Conservation (phyloP, 2,113 vertebrate genomes). For the Uria aalge region DNA sequence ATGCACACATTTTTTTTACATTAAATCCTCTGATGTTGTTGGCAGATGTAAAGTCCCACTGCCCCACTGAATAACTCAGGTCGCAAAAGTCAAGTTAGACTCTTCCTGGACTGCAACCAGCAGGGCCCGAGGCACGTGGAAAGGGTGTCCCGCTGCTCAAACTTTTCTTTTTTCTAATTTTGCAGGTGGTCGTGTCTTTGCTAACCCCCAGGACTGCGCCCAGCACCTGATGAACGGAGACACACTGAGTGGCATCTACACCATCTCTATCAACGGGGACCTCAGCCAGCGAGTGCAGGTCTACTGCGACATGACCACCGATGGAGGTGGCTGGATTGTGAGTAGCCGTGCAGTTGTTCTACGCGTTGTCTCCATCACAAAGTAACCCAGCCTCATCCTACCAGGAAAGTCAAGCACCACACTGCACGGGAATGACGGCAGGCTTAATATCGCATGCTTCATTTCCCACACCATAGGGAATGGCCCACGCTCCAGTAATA, state of each 20-base stretch:
- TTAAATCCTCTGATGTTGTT: not conserved
- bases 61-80: accelerated
- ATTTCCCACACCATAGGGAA: constrained; percentile 27
- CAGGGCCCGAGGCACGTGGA: accelerated
- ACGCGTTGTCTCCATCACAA: accelerated
- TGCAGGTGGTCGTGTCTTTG: constrained; percentile 89
- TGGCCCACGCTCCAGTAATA: constrained; percentile 14
- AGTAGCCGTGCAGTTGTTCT: constrained; percentile 43
- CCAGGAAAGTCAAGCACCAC: not conserved
- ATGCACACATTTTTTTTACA: not conserved
- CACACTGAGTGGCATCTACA: constrained; percentile 87
- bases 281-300: constrained; percentile 88
- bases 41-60: not conserved
- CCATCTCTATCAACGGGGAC: constrained; percentile 91
- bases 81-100: not conserved
- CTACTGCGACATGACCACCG: constrained; percentile 95
- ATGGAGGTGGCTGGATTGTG: constrained; percentile 96
- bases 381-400: not conserved
- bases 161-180: not conserved
- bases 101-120: not conserved
- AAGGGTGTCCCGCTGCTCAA: not conserved
- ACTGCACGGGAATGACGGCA: not conserved
- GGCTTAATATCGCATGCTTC: not conserved
- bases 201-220: constrained; percentile 93
- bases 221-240: constrained; percentile 96